Evolutionary conservation across 2,797 vertebrate genomes (phyloP).

Genomic region (Momotus momota): DNA sequence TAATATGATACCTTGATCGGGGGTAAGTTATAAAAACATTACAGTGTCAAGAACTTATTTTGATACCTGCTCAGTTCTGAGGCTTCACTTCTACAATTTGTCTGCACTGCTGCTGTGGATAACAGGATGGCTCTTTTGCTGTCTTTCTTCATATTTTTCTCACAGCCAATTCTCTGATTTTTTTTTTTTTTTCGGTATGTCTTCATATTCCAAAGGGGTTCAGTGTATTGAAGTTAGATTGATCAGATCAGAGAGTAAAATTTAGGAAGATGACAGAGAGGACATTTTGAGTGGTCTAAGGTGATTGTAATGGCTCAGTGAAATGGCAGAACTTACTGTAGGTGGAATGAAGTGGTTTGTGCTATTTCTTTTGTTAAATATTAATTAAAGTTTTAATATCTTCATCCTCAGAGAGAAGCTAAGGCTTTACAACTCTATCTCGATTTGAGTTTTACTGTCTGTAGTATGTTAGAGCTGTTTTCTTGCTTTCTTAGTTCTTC

Average conservation of each 20-base stretch:
- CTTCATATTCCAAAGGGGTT: background rate
- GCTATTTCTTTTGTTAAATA: conserved; percentile 3
- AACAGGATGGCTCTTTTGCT: background rate
- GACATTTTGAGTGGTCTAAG: background rate
- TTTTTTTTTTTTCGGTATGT: conserved; percentile 2
- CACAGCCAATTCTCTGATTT: background rate
- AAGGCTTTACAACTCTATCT: background rate
- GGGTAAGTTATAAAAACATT: conserved; percentile 50
- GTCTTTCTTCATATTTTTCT: background rate
- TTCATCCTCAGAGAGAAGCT: background rate
- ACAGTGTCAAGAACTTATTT: background rate
- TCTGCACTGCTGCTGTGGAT: background rate
- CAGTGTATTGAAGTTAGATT: background rate
- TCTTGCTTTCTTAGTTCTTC: conserved; percentile 19
- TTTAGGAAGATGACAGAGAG: background rate
- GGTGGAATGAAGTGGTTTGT: background rate
- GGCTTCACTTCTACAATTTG: background rate
- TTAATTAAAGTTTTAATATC: background rate
- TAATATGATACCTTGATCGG: background rate
- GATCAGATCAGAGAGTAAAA: background rate
- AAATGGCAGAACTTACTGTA: conserved; percentile 34
- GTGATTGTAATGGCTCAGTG: background rate
- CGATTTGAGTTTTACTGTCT: background rate
- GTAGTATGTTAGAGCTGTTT: background rate
- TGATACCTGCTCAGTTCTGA: conserved; percentile 26